Evolutionary conservation across 2,113 vertebrate species (phyloP).

Genomic region (Clarias magur): DNA sequence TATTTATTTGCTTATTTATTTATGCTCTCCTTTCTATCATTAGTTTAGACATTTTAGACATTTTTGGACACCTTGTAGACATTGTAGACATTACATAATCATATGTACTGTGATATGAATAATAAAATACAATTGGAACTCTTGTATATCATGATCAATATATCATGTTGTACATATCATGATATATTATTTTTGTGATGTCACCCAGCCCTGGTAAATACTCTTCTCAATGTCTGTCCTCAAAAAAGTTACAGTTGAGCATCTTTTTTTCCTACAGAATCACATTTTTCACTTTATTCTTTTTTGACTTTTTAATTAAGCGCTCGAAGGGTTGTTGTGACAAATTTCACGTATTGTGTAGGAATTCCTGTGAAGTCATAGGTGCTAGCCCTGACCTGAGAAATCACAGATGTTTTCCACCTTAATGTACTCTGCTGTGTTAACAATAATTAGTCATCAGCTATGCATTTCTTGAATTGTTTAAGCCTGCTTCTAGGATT

Average conservation of each 20-base stretch:
- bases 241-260: neutral
- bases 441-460: constrained; percentile 21
- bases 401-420: constrained; percentile 17
- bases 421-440: neutral
- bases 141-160: neutral
- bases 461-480: neutral
- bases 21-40: neutral
- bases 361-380: neutral
- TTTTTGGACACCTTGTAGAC: neutral
- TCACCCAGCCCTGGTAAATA: neutral
- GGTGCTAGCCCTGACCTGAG: constrained; percentile 7
- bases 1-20: neutral
- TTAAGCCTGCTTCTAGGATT: neutral
- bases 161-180: neutral
- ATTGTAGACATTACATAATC: neutral
- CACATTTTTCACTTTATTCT: neutral
- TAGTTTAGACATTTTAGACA: neutral
- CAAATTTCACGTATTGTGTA: neutral
- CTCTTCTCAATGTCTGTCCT: neutral
- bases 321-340: neutral
- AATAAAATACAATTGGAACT: too few relatives aligned
- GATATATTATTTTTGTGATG: neutral
- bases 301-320: neutral
- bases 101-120: neutral
- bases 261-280: neutral